A percentile compares a stretch with the other conserved stretches of the same genome.
phyloP scores from a whole-genome alignment of 2,888 invertebrate species.

The Drosophila siamana region DNA sequence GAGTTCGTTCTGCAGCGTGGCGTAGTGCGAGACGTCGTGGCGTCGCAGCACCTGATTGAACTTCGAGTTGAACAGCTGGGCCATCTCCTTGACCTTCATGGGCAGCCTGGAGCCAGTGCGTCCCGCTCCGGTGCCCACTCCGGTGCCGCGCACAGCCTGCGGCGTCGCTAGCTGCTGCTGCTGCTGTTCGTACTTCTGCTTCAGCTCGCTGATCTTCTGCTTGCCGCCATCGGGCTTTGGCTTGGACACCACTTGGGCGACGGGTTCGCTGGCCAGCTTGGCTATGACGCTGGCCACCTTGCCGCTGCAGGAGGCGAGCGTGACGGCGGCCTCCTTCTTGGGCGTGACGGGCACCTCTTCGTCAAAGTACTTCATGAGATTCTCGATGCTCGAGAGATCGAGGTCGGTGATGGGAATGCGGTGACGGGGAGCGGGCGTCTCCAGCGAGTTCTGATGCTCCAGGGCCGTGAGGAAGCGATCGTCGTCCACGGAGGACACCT shows the following conservation, averaged over 20 bases:
- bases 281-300: conserved; percentile 75
- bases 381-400: conserved; percentile 75
- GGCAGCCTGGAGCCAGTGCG: conserved; percentile 36
- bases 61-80: conserved; percentile 81
- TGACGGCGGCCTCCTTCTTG: conserved; percentile 22
- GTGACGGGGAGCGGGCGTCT: conserved; percentile 15
- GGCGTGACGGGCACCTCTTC: conserved; percentile 76
- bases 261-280: conserved; percentile 41
- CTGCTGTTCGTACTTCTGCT: conserved; percentile 72
- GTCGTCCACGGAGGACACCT: conserved; percentile 74
- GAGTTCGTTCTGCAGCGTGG: conserved; percentile 64
- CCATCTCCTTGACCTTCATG: conserved; percentile 81
- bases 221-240: conserved; percentile 27
- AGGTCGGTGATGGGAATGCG: conserved; percentile 63
- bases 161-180: conserved; percentile 21
- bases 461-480: conserved; percentile 72
- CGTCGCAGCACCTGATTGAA: conserved; percentile 73
- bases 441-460: conserved; percentile 69
- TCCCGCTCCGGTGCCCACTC: neutral
- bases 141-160: conserved; percentile 34
- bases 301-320: conserved; percentile 27
- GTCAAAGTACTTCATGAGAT: conserved; percentile 81
- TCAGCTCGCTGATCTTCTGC: conserved; percentile 70
- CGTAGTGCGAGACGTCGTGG: conserved; percentile 49
- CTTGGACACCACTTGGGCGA: conserved; percentile 28